Evolutionary conservation across 2,797 vertebrate genomes (phyloP).

Genomic region (Manis javanica): DNA sequence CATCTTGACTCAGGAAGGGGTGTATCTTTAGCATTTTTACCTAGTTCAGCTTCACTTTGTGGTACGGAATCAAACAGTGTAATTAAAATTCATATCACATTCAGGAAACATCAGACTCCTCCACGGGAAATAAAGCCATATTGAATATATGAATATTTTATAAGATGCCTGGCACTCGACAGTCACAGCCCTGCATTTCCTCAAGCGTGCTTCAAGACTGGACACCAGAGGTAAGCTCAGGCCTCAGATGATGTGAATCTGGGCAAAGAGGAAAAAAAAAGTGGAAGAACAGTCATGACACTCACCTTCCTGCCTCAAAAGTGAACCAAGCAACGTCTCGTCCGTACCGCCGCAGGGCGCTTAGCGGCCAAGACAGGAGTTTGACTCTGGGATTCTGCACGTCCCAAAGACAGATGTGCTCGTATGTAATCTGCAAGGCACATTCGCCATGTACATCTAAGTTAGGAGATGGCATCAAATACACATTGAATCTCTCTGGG

Average conservation of each 20-base stretch:
- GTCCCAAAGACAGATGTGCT: constrained; percentile 92
- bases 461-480: constrained; percentile 92
- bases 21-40: not conserved
- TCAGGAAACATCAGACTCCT: not conserved
- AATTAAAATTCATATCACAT: not conserved
- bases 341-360: constrained; percentile 90
- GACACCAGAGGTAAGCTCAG: not conserved
- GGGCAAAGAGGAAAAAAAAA: not conserved
- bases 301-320: constrained; percentile 92
- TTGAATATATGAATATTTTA: rapidly evolving
- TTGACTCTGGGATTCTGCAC: constrained; percentile 90
- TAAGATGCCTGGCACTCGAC: rapidly evolving
- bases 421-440: constrained; percentile 92
- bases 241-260: not conserved
- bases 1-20: not conserved
- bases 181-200: not conserved
- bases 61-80: not conserved
- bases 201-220: rapidly evolving
- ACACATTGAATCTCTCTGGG: constrained; percentile 93
- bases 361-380: constrained; percentile 91
- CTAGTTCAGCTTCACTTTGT: not conserved
- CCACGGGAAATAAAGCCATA: not conserved
- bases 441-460: constrained; percentile 93
- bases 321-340: constrained; percentile 92
- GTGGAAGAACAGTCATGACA: not conserved